phyloP scores from a whole-genome alignment of 2,797 vertebrate genomes.

The Eurystomus glaucurus region DNA sequence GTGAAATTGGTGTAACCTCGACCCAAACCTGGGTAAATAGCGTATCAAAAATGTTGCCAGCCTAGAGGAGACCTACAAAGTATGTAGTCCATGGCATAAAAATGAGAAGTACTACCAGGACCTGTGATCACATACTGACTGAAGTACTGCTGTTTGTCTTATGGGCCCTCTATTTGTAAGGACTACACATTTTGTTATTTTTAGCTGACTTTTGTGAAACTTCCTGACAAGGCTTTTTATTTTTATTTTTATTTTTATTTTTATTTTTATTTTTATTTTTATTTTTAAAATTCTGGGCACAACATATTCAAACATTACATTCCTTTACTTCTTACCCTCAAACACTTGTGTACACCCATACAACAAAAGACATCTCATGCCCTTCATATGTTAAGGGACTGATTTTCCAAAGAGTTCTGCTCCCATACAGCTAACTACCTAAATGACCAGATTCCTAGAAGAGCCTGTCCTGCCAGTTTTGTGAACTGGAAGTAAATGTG shows the following conservation, averaged over 20 bases:
- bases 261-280: no score
- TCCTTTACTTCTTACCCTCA: background rate
- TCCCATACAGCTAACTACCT: background rate
- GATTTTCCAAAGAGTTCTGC: background rate
- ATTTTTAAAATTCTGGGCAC: background rate
- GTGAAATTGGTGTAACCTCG: background rate
- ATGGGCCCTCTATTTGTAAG: background rate
- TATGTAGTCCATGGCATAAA: background rate
- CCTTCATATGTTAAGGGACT: background rate
- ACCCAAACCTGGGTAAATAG: background rate
- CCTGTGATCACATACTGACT: background rate
- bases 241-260: no score
- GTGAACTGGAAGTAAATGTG: background rate
- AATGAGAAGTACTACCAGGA: background rate
- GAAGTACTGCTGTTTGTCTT: conserved; percentile 1
- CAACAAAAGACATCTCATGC: background rate
- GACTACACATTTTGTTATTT: background rate
- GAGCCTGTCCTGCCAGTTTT: background rate
- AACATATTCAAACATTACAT: background rate
- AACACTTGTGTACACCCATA: background rate
- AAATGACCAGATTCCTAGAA: background rate
- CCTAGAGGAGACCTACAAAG: conserved; percentile 16
- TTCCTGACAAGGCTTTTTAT: background rate
- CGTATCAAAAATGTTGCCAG: conserved; percentile 10
- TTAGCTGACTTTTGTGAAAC: conserved; percentile 11